These are phyloP conservation scores for Etia nguti DNA, from an alignment of 2,113 vertebrate genomes.

Conservation along the genomic window DNA sequence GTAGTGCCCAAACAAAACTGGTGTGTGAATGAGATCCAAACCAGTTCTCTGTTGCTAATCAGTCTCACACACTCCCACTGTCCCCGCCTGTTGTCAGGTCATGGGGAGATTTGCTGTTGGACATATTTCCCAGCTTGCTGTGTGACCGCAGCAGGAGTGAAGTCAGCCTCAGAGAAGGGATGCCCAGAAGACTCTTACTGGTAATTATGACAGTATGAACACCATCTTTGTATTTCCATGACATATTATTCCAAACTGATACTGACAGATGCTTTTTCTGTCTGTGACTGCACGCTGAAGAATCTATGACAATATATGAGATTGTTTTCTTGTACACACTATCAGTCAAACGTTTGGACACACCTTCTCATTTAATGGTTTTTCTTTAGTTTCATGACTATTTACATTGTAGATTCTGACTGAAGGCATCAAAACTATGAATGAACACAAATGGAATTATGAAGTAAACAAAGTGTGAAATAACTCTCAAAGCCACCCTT, in stretches of 20 bases:
- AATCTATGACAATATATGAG: accelerated
- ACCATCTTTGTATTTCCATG: not conserved
- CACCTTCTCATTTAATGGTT: not conserved
- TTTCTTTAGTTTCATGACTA: not conserved
- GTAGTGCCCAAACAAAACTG: not conserved
- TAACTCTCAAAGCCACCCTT: accelerated
- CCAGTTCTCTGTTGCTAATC: not conserved
- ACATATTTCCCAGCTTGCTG: slow-evolving; percentile 79
- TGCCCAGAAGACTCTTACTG: slow-evolving; percentile 78
- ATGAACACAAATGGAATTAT: accelerated
- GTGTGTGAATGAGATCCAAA: not conserved
- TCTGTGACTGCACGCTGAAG: accelerated
- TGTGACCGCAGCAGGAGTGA: slow-evolving; percentile 78
- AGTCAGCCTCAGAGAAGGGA: slow-evolving; percentile 68
- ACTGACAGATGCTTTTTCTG: not conserved
- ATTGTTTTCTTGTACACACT: not conserved
- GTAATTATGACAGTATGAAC: slow-evolving; percentile 49
- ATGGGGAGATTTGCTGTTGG: slow-evolving; percentile 86
- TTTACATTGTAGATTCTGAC: accelerated
- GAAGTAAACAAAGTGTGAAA: not conserved
- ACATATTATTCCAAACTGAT: not conserved
- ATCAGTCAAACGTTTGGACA: not conserved
- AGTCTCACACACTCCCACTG: not conserved
- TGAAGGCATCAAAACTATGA: not conserved
- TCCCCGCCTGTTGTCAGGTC: slow-evolving; percentile 71